Evolutionary conservation across 2,888 invertebrate genomes (phyloP), one percentile per base, ranked within the genome.

Genomic region (Platycheirus rosarum): DNA sequence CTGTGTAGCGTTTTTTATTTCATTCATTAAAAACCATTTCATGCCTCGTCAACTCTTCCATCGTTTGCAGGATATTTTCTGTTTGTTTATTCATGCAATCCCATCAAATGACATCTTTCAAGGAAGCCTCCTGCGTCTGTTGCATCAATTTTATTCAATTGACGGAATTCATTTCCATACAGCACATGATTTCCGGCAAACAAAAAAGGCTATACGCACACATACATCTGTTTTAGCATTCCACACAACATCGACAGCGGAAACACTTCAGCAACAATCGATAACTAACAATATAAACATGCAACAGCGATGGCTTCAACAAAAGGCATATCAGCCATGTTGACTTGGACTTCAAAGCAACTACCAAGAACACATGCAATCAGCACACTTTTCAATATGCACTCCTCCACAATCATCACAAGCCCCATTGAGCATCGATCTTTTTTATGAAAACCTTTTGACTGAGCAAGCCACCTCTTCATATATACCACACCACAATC

Each of bases 401-500:
- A 44, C 29, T 42, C n/a, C 37, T 9, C 37, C 7, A 1, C n/a
- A 55, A 26, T 42, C 40, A 63, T 66, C 29, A 49, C 40, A 49
- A 57, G 66, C 55, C 7, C 76, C 68, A 68, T 70, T 70, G 32
- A 55, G 16, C 32, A 57, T 48, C 32, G 46, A 35, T 40, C 51
- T 62, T 65, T 46, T 63, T 29, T 11, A 63, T 55, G 2, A 48
- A 57, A n/a, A 37, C 29, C 42, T 49, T 60, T 74, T 42, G 20
- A 74, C 18, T 29, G 32, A 18, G 26, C 46, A 37, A 37, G 18
- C 20, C 65, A 14, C 18, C 16, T 13, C 48, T 11, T 32, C 35
- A 8, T 11, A n/a, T 29, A 13, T 23, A 7, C 14, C 20, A 23
- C 14, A 23, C 20, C 40, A 37, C 14, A 23, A 57, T 8, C 57